Conservation (phyloP, 1,140 invertebrate species). For the Ceratina calcarata region DNA sequence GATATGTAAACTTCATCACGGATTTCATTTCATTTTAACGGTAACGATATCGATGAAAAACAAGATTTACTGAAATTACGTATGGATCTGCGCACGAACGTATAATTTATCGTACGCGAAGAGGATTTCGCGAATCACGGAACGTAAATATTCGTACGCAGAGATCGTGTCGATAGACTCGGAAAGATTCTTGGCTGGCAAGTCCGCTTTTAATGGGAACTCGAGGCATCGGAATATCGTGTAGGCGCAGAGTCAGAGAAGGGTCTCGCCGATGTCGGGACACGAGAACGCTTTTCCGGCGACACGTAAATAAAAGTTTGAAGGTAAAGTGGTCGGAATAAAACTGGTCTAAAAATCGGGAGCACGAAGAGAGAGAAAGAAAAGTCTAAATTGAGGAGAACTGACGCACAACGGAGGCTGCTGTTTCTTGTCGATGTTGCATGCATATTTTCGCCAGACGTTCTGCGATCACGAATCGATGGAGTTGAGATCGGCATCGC, state of each 20-base stretch:
- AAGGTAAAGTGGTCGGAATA: slow-evolving; percentile 38
- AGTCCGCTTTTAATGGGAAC: slow-evolving; percentile 61
- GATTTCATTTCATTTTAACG: no score
- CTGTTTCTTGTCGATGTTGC: not conserved
- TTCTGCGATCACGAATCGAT: not conserved
- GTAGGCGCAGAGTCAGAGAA: slow-evolving; percentile 25
- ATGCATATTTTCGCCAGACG: not conserved
- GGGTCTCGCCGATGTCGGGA: slow-evolving; percentile 31
- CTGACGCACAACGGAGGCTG: not conserved
- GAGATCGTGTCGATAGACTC: slow-evolving; percentile 57
- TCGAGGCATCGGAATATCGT: slow-evolving; percentile 33
- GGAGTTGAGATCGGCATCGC: not conserved
- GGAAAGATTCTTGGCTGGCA: slow-evolving; percentile 62
- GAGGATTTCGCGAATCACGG: slow-evolving; percentile 43
- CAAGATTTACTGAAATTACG: not conserved
- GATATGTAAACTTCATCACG: not conserved
- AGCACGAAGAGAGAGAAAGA: not conserved
- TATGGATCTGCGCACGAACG: not conserved
- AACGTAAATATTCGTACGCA: slow-evolving; percentile 65
- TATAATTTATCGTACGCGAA: slow-evolving; percentile 36
- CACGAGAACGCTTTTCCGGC: slow-evolving; percentile 55
- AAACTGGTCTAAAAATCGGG: slow-evolving; percentile 23
- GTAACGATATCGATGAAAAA: not conserved
- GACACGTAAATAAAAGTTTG: slow-evolving; percentile 50
- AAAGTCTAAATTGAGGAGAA: not conserved